Evolutionary conservation across 2,797 vertebrate genomes (phyloP), one percentile per base, ranked within the genome.

Genomic region (Falco berigora): DNA sequence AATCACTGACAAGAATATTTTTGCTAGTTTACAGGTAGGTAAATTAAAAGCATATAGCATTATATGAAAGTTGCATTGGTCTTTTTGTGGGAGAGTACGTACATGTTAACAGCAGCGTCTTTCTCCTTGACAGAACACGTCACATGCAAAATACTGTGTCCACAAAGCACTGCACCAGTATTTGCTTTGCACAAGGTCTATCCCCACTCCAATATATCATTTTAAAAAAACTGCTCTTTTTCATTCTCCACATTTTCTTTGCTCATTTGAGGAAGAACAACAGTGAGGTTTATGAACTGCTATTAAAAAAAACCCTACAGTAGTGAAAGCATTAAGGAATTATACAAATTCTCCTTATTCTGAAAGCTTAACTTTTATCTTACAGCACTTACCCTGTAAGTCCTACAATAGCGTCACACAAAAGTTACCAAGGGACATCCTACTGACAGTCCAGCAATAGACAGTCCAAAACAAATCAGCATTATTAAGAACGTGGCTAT

Each of bases 271-370:
- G 93, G 88, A 61, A 96, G 97, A 96, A 36, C 14, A 62, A 27
- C 15, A 77, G 20, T 4, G n/a, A 94, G 71, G 32, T 61, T 93
- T 84, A 95, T 14, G 68, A 95, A 81, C n/a, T 64, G 42, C 79
- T 94, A 66, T 84, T 96, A 88, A 86, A 97, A 78, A 22, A 22
- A 34, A 6, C 92, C 94, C 96, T 92, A 67, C 7, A 3, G 75
- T 46, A 64, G 76, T 56, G 38, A 94, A 97, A 95, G 69, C 59
- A 93, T 97, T 53, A 90, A 95, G 69, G 80, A 97, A 94, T 94
- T 93, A 86, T 9, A 83, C 6, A 36, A 74, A 94, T 92, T 96
- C 44, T n/a, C 90, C 85, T 61, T 93, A 76, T 36, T 78, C 27
- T 94, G 59, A 96, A 84, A 55, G 89, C 49, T 92, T 59, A 92